These are phyloP conservation scores for Bos taurus DNA, from an alignment of 2,113 vertebrate genomes.

Conservation along the genomic window ARS-UCD2.0 NC_037328.1:136213001-136213500, in stretches of 20 bases:
- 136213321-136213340: constrained; percentile 49
- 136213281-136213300: background rate
- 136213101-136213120: background rate
- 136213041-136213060: background rate
- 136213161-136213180: background rate
- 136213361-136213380: background rate
- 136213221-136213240: constrained; percentile 47
- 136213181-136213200: background rate
- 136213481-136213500: constrained; percentile 24
- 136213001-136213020: background rate
- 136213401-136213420: constrained; percentile 51
- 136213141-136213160: background rate
- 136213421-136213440: background rate
- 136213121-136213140: background rate
- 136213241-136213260: constrained; percentile 33
- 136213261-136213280: background rate
- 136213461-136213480: constrained; percentile 24
- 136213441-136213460: constrained; percentile 27
- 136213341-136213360: constrained; percentile 23
- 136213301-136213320: constrained; percentile 39
- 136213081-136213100: background rate
- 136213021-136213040: background rate
- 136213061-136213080: background rate
- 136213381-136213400: background rate
- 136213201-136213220: background rate